Base-by-base conservation (phyloP, 2,113 vertebrate species). In the Cervus canadensis region DNA sequence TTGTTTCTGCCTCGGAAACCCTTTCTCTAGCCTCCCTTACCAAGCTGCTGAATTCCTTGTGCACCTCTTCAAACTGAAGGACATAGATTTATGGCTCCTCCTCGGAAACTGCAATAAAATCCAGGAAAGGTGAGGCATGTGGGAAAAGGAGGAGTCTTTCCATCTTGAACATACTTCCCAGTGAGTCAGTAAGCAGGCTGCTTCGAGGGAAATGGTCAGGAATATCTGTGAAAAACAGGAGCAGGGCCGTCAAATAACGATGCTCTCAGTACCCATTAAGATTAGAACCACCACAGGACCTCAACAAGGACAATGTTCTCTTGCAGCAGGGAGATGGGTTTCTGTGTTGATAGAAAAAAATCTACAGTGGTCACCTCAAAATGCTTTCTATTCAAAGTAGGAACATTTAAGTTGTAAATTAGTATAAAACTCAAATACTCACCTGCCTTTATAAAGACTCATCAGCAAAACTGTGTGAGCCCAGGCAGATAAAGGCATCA, bases 71-170 rank as follows among this genome's bases (percentile, higher is more conserved):
- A 97, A 91, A 96, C 33, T 14, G 8, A 96, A 97, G 26, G 54
- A 95, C 45, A 88, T 28, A 15, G 67, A 91, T 89, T 97, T 97
- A 52, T 54, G 87, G 82, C 87, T 94, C 52, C 92, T 92, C 91
- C 83, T 97, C 81, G n/a, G 67, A 16, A 36, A 4, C 87, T 91
- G 89, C 67, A 97, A 97, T 97, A 94, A 81, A 97, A 97, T 97
- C 94, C 85, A 17, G 64, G 21, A 14, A 60, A 89, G 56, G n/a
- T 82, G 96, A 81, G 57, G 40, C 52, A 60, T 23, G 13, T 89
- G 93, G 30, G 83, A 21, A 94, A 84, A 60, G n/a, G 36, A 15
- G 40, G 43, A 15, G 48, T 67, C 93, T 95, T 94, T 95, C 67
- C 21, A 36, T 95, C 48, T 97, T 96, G 59, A 48, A 76, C 93